Conservation (phyloP, 2,113 vertebrate genomes). For the human (Homo sapiens) region GRCh38 chr4:107528501-107529000, state of each 20-base stretch:
- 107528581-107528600: neutral
- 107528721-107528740: neutral
- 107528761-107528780: neutral
- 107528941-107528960: neutral
- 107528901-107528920: neutral
- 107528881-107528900: neutral
- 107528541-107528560: neutral
- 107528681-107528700: neutral
- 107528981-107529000: neutral
- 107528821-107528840: neutral
- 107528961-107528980: neutral
- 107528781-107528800: too few relatives aligned
- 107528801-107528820: neutral
- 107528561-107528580: neutral
- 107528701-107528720: neutral
- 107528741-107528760: neutral
- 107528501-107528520: constrained; percentile 7
- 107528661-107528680: neutral
- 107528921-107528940: neutral
- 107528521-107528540: neutral
- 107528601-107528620: neutral
- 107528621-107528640: neutral
- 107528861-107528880: neutral
- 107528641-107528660: neutral
- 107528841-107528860: neutral